Base-by-base conservation (phyloP, 2,113 vertebrate genomes). In the Scopus umbretta region DNA sequence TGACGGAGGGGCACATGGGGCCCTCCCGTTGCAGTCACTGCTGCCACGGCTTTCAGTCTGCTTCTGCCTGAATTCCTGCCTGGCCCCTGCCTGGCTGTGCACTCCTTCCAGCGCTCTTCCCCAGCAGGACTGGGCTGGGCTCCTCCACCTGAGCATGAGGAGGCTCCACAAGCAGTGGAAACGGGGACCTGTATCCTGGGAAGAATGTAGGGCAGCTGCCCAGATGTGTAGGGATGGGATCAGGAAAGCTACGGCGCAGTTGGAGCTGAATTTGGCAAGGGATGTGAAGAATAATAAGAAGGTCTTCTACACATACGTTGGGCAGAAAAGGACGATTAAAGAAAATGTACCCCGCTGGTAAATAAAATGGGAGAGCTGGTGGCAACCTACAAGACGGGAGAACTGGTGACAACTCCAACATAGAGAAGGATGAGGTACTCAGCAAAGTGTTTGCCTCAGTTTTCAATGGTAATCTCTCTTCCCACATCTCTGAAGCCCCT, bases 301-400 rank as follows among this genome's bases (percentile, higher is more conserved):
- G 9, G 25, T 7, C 3, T 80, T 95, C 36, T 30, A 50, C 10
- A 18, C 2, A 5, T 53, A 6, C 5, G 5, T 30, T 0, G 0
- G 9, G 16, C 50, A 90, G 58, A 84, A 87, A 63, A 67, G n/a
- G n/a, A 90, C 49, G 20, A 43, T 43, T 30, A 62, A 67, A 72
- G 4, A 67, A 89, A 63, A 67, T 27, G 34, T 59, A 20, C 12
- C 10, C 7, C 29, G 5, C 8, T 17, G 1, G 10, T n/a, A 80
- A 89, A 63, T 30, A 43, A 49, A 70, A n/a, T 2, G 2, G 47
- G 49, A 80, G 23, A 83, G 40, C 23, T 49, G 38, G 58, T 79
- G 42, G 17, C 16, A 66, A 40, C 11, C 20, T 43, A 9, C 40
- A 65, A 50, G 26, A 14, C 4, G 23, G 14, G 30, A 58, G 30